Conservation (phyloP, 2,113 vertebrate species). For the Tricholaema leucomelas region DNA sequence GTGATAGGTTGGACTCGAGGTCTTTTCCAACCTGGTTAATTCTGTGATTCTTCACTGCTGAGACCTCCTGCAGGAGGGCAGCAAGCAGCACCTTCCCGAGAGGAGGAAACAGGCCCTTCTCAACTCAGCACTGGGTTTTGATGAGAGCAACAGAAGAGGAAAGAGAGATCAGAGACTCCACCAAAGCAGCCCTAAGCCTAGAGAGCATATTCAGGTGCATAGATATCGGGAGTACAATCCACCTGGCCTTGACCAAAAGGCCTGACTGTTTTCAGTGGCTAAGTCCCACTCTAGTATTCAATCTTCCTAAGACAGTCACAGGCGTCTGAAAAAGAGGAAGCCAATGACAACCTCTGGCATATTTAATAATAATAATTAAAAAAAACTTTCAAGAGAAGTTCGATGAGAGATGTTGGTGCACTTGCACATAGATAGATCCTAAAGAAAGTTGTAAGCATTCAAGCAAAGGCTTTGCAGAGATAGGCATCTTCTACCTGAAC, state of each 20-base stretch:
- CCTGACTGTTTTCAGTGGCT: not conserved
- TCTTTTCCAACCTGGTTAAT: too few species aligned
- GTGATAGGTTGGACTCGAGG: too few species aligned
- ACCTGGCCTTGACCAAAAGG: not conserved
- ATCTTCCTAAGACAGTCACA: not conserved
- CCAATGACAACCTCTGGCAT: not conserved
- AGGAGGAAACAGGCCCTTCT: not conserved
- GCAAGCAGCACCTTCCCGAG: not conserved
- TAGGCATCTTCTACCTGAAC: not conserved
- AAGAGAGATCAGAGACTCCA: not conserved
- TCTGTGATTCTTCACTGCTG: too few species aligned
- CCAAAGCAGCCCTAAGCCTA: not conserved
- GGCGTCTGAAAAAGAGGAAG: not conserved
- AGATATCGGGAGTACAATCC: accelerated
- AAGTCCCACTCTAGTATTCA: not conserved
- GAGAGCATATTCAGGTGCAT: not conserved
- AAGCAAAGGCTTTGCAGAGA: not conserved
- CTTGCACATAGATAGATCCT: not conserved
- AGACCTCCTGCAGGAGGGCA: not conserved
- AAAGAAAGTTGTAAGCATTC: not conserved
- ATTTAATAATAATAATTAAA: not conserved
- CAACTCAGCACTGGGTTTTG: not conserved
- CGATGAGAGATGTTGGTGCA: not conserved
- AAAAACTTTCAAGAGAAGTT: not conserved
- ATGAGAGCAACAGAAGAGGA: not conserved